phyloP scores from a whole-genome alignment of 2,113 vertebrate species.

The Addax nasomaculatus region DNA sequence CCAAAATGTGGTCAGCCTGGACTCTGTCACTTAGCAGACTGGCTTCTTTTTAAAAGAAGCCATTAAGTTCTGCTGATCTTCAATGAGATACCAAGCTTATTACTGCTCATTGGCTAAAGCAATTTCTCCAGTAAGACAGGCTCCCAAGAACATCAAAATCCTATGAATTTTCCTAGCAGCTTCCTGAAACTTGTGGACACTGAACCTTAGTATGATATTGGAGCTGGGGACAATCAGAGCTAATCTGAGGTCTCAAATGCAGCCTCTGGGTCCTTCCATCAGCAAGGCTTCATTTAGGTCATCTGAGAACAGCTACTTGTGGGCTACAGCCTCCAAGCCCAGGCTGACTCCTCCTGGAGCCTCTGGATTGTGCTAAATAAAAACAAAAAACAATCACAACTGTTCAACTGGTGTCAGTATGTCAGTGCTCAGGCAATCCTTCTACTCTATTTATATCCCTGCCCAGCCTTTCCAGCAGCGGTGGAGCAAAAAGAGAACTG shows the following conservation, averaged over 20 bases:
- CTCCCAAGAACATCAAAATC: background rate
- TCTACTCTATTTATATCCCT: background rate
- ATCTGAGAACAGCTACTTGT: background rate
- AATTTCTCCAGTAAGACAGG: background rate
- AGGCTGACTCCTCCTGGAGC: background rate
- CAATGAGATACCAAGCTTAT: background rate
- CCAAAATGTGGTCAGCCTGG: background rate
- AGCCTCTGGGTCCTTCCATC: background rate
- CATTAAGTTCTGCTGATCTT: background rate
- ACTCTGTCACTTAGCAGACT: background rate
- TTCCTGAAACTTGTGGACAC: background rate
- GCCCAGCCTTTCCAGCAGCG: background rate
- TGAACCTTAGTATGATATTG: background rate
- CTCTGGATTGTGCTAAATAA: background rate
- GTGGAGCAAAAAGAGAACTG: background rate
- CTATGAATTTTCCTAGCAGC: background rate
- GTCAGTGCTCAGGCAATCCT: background rate
- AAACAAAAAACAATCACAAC: background rate
- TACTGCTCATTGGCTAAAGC: constrained; percentile 40
- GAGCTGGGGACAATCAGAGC: background rate
- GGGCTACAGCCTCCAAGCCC: background rate
- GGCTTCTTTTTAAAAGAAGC: background rate
- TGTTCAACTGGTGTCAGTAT: background rate
- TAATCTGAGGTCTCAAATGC: background rate
- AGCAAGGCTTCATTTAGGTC: background rate